Evolutionary conservation across 2,888 invertebrate species (phyloP), one percentile per base, ranked within the genome.

Genomic region (Chrysodeixis includens): DNA sequence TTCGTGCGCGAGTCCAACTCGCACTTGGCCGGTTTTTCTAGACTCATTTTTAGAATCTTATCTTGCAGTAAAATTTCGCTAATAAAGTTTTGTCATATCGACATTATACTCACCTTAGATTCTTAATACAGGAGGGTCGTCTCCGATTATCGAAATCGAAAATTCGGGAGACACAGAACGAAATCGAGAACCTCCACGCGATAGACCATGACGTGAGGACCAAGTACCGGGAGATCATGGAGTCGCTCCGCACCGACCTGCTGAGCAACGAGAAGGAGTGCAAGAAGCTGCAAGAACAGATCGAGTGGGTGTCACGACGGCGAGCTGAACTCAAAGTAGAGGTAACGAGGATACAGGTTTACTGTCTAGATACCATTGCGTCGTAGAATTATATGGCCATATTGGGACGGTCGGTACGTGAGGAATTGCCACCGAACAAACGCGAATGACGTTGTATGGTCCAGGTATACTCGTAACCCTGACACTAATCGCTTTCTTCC

Each of bases 71-170:
- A 32, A 35, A 14, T 35, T 35, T 12, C 8, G 30, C 30, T 30
- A 6, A 30, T 30, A 7, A 1, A 30, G 14, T 14, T 3, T 46
- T 8, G 12, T 8, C 16, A 44, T 16, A 16, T 16, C 44, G 6
- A 16, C 1, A 14, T 8, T 18, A 18, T 18, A 4, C 8, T 16
- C 0, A 46, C 46, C 9, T 46, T 46, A 46, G 8, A n/a, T n/a
- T n/a, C n/a, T n/a, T n/a, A n/a, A n/a, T n/a, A 32, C 83, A 94
- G 94, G 94, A 95, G 81, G 92, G 93, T 46, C 90, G 92, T 8
- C 90, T 94, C 14, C 91, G 90, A 30, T 74, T 94, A 14, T 93
- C 94, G 5, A 94, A 93, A 66, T 90, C 87, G n/a, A 94, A 92
- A 78, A 92, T 94, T 56, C 90, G 91, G 1, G 92, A 94, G 75